Conservation (phyloP, 2,797 vertebrate genomes). For the Silurus lanzhouensis region DNA sequence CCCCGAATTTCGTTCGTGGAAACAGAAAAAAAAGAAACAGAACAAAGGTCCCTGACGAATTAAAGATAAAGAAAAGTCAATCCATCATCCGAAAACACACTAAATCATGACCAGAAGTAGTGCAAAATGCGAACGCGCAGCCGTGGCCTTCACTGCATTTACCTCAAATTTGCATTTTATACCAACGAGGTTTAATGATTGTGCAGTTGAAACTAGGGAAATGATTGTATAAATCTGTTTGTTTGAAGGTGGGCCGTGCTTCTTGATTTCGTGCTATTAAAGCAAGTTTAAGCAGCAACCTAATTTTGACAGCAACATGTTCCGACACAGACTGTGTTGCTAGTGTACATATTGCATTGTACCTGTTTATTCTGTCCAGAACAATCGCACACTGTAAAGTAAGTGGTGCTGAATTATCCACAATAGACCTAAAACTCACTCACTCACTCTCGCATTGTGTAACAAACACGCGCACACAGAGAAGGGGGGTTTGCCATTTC, state of each 20-base stretch:
- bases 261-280: not conserved
- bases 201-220: not conserved
- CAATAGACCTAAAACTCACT: too few species aligned
- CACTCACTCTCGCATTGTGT: not conserved
- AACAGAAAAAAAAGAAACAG: slow-evolving; percentile 41
- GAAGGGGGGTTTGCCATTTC: not conserved
- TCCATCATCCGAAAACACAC: slow-evolving; percentile 11
- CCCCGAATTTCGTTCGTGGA: slow-evolving; percentile 61
- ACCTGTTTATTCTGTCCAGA: too few species aligned
- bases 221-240: not conserved
- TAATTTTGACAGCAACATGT: not conserved
- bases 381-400: too few species aligned
- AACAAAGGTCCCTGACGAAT: slow-evolving; percentile 71
- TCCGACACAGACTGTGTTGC: not conserved
- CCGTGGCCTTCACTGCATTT: not conserved
- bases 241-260: not conserved
- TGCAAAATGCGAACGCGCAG: not conserved
- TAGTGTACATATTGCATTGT: too few species aligned
- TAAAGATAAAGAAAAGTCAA: slow-evolving; percentile 49
- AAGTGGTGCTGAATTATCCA: too few species aligned
- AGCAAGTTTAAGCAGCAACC: not conserved
- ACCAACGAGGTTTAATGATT: not conserved
- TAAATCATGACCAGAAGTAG: slow-evolving; percentile 31
- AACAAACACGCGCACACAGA: not conserved
- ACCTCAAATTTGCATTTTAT: not conserved